Evolutionary conservation across 1,140 invertebrate species (phyloP).

Genomic region (Adoxophyes honmai): DNA sequence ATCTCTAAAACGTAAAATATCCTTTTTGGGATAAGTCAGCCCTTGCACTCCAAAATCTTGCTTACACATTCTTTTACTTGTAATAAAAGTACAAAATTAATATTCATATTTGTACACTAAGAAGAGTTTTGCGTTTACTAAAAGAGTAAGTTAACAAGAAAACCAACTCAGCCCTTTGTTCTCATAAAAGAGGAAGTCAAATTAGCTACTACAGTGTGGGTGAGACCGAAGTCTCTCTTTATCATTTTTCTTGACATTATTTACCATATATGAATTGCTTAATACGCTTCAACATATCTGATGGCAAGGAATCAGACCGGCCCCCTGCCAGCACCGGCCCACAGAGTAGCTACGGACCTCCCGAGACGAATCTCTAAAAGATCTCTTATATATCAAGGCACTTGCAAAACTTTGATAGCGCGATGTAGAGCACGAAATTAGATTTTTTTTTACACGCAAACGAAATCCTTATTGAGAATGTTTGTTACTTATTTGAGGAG

Average conservation of each 20-base stretch:
- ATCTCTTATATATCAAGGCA: conserved; percentile 28
- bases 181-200: conserved; percentile 45
- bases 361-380: conserved; percentile 8
- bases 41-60: too few species aligned
- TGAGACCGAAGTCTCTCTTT: conserved; percentile 60
- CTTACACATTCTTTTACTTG: too few species aligned
- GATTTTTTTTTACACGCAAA: conserved; percentile 6
- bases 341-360: conserved; percentile 68
- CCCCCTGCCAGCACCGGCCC: conserved; percentile 53
- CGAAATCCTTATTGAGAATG: not conserved
- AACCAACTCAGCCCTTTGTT: conserved; percentile 13
- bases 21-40: too few species aligned
- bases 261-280: conserved; percentile 51
- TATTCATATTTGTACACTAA: too few species aligned
- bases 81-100: too few species aligned
- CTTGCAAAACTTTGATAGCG: conserved; percentile 42
- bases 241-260: conserved; percentile 63
- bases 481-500: too few species aligned
- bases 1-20: too few species aligned
- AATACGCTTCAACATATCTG: conserved; percentile 51
- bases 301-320: conserved; percentile 59
- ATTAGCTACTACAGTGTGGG: conserved; percentile 60
- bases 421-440: conserved; percentile 37
- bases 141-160: too few species aligned
- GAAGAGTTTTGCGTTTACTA: too few species aligned